Evolutionary conservation across 2,113 vertebrate genomes (phyloP).

Genomic region (Naja naja): DNA sequence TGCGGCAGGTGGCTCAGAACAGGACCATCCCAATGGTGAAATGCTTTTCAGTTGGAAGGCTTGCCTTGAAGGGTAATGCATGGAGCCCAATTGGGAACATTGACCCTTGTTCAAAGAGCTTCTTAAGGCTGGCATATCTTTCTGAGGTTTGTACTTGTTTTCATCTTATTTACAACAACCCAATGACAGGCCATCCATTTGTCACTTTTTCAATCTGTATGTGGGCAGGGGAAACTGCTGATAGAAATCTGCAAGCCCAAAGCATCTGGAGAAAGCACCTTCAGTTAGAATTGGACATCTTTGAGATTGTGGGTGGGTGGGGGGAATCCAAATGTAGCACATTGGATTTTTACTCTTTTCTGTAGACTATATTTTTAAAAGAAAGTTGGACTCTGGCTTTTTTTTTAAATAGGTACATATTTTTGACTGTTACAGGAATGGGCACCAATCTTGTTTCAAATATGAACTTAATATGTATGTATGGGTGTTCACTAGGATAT

Average conservation of each 20-base stretch:
- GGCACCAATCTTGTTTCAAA: background rate
- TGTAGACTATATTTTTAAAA: background rate
- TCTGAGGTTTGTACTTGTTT: background rate
- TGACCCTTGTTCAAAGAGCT: background rate
- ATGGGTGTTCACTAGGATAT: background rate
- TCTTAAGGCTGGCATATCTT: background rate
- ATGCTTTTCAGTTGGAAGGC: background rate
- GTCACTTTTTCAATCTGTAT: background rate
- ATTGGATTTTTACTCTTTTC: background rate
- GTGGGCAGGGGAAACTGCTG: background rate
- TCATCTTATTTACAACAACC: background rate
- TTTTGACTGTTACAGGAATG: background rate
- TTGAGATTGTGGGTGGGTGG: background rate
- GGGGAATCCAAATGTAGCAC: background rate
- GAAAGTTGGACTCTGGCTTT: background rate
- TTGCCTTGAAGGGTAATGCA: background rate
- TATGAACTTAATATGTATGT: background rate
- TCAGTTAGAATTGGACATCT: background rate
- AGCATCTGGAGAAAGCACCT: background rate
- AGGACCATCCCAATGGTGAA: background rate
- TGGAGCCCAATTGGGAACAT: background rate
- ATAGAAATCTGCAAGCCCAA: background rate
- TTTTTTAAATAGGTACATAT: background rate
- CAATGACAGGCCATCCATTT: background rate
- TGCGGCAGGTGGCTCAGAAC: conserved; percentile 28